phyloP scores from a whole-genome alignment of 2,113 vertebrate species.

The Macroglossus sobrinus region DNA sequence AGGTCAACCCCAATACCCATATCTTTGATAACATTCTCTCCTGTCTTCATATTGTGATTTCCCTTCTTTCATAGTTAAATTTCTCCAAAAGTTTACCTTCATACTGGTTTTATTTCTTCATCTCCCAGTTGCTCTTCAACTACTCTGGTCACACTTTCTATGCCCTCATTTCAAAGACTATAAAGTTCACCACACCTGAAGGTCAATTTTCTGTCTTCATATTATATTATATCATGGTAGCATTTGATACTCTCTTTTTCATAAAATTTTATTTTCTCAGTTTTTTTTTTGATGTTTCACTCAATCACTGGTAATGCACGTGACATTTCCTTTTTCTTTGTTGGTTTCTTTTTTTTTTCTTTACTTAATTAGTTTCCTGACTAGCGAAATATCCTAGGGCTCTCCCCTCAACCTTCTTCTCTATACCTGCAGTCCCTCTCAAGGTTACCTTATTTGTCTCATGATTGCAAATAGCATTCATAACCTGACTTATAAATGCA shows the following conservation, averaged over 20 bases:
- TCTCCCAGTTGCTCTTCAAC: neutral
- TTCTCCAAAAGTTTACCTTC: neutral
- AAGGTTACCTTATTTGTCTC: neutral
- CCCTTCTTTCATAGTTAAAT: neutral
- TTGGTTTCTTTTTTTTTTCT: neutral
- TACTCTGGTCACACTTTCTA: neutral
- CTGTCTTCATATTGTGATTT: neutral
- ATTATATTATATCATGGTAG: neutral
- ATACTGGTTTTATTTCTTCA: neutral
- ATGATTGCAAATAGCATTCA: neutral
- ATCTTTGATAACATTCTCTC: neutral
- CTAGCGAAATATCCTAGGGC: neutral
- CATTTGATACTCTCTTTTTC: neutral
- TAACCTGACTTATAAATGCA: neutral
- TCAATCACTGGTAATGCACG: neutral
- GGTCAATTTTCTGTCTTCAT: neutral
- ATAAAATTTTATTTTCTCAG: neutral
- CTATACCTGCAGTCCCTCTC: neutral
- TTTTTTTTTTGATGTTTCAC: neutral
- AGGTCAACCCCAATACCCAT: neutral
- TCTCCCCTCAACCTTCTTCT: accelerated
- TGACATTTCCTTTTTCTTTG: neutral
- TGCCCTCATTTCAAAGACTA: neutral
- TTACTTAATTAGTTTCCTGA: neutral
- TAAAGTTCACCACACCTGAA: neutral